These are phyloP conservation scores for Sparus aurata DNA, from an alignment of 2,797 vertebrate genomes.

Conservation along the genomic window DNA sequence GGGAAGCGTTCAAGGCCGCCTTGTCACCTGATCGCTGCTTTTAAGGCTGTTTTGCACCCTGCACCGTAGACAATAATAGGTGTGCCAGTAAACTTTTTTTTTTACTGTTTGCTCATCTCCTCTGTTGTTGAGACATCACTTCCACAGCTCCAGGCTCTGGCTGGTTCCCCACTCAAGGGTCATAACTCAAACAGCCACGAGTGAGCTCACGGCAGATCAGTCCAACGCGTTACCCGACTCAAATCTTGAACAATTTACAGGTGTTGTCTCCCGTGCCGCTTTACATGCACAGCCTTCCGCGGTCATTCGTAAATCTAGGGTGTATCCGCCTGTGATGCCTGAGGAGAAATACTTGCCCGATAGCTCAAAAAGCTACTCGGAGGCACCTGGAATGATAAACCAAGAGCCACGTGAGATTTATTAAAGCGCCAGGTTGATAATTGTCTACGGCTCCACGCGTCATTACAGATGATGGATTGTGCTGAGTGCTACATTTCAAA, in stretches of 20 bases:
- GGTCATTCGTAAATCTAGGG: constrained; percentile 11
- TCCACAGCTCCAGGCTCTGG: constrained; percentile 52
- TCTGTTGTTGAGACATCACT: constrained; percentile 61
- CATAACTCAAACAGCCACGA: constrained; percentile 59
- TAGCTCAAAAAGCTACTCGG: constrained; percentile 28
- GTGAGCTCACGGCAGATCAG: constrained; percentile 43
- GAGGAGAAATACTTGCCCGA: constrained; percentile 30
- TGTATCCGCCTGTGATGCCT: neutral
- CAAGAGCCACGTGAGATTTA: constrained; percentile 30
- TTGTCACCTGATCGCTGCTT: constrained; percentile 73
- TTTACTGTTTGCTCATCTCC: constrained; percentile 62
- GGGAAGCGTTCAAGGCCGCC: constrained; percentile 60
- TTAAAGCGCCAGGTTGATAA: constrained; percentile 54
- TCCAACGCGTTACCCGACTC: constrained; percentile 32
- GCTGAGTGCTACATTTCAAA: constrained; percentile 57
- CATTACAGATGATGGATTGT: constrained; percentile 42
- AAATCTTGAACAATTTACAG: constrained; percentile 50
- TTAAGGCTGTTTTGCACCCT: constrained; percentile 62
- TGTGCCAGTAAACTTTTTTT: constrained; percentile 56
- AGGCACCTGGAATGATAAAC: constrained; percentile 24
- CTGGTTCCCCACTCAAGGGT: constrained; percentile 33
- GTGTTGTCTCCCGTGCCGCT: constrained; percentile 26
- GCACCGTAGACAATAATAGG: constrained; percentile 69
- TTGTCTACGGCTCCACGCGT: constrained; percentile 30
- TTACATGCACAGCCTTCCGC: constrained; percentile 4